phyloP scores from a whole-genome alignment of 1,140 invertebrate genomes.

The Pantala flavescens region DNA sequence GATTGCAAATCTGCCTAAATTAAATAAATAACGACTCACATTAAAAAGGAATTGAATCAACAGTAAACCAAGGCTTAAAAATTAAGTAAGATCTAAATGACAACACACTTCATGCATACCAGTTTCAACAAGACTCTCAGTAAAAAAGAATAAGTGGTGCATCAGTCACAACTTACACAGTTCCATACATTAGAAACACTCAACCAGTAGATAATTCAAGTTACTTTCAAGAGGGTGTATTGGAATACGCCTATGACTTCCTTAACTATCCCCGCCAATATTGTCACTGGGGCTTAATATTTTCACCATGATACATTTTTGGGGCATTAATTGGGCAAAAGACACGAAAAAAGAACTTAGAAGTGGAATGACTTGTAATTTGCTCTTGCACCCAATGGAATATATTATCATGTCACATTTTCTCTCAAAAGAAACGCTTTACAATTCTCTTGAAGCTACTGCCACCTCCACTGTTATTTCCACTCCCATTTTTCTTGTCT shows the following conservation, averaged over 20 bases:
- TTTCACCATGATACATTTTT: neutral
- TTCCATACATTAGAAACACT: neutral
- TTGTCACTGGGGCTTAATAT: neutral
- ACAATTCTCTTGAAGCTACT: neutral
- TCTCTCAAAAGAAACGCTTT: neutral
- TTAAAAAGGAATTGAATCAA: neutral
- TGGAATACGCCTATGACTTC: neutral
- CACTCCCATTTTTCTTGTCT: neutral
- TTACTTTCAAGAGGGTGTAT: neutral
- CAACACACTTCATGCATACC: neutral
- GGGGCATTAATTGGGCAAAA: neutral
- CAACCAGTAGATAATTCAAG: neutral
- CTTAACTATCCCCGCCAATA: neutral
- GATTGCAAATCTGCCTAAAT: neutral
- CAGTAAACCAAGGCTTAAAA: neutral
- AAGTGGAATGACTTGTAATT: neutral
- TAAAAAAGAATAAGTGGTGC: neutral
- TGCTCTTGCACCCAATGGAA: neutral
- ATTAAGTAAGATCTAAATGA: neutral
- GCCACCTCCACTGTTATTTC: neutral
- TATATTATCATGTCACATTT: neutral
- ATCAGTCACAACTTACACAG: neutral
- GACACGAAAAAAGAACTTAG: neutral
- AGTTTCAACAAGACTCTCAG: neutral
- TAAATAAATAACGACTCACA: conserved; percentile 4